Percentiles rank a stretch among this genome's conserved stretches.
Evolutionary conservation across 2,797 vertebrate genomes (phyloP).

Genomic region (Enteromius fasciolatus): DNA sequence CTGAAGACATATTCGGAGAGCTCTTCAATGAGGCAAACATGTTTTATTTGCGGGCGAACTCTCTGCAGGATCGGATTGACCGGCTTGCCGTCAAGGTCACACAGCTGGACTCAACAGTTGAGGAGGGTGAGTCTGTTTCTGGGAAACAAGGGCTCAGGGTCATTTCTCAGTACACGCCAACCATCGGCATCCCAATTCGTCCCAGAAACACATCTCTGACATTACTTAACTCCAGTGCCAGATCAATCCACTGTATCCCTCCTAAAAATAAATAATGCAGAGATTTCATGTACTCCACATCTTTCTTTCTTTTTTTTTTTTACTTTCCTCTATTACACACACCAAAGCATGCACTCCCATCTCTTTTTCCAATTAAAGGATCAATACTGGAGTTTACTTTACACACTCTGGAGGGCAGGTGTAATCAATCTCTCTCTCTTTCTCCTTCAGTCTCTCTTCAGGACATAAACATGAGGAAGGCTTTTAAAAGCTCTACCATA

Average conservation of each 20-base stretch:
- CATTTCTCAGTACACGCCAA: not conserved
- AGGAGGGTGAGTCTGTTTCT: slow-evolving; percentile 85
- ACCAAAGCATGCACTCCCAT: not conserved
- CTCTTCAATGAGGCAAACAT: slow-evolving; percentile 96
- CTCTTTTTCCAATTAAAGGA: slow-evolving; percentile 33
- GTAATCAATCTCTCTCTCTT: slow-evolving; percentile 9
- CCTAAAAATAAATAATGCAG: slow-evolving; percentile 24
- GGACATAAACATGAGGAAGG: slow-evolving; percentile 99
- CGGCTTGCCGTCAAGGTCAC: slow-evolving; percentile 98
- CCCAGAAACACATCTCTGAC: slow-evolving; percentile 36
- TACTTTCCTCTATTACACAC: not conserved
- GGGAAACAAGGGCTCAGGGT: slow-evolving; percentile 36
- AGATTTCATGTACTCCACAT: not conserved
- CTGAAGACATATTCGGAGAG: slow-evolving; percentile 98
- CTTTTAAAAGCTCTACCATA: slow-evolving; percentile 94
- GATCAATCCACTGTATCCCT: slow-evolving; percentile 30
- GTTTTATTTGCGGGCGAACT: slow-evolving; percentile 96
- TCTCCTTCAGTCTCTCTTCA: slow-evolving; percentile 88
- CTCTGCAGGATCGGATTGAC: slow-evolving; percentile 97
- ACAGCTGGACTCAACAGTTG: slow-evolving; percentile 98
- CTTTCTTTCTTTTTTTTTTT: no score
- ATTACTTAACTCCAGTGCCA: slow-evolving; percentile 38
- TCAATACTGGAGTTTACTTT: slow-evolving; percentile 27
- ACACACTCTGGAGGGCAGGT: slow-evolving; percentile 3
- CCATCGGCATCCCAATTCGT: slow-evolving; percentile 26